Percentiles rank a stretch among this genome's conserved stretches.
phyloP scores from a whole-genome alignment of 2,113 vertebrate species.

The Odocoileus hemionus region DNA sequence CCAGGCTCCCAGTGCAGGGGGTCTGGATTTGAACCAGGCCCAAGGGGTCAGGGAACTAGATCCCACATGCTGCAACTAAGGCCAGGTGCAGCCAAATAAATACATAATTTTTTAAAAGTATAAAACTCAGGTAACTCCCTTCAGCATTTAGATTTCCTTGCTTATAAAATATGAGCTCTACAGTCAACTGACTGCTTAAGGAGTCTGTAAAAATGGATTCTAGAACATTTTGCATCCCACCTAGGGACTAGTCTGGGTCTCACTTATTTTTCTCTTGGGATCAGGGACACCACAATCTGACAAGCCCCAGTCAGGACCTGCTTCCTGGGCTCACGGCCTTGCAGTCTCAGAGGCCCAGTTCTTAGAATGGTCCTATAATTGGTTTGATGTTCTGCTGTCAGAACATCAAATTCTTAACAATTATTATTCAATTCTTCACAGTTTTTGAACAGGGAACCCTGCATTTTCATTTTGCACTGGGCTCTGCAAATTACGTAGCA shows the following conservation, averaged over 20 bases:
- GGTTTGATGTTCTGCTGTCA: not conserved
- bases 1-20: not conserved
- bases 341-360: rapidly evolving
- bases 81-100: not conserved
- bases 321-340: not conserved
- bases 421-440: not conserved
- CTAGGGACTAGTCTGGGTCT: not conserved
- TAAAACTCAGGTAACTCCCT: not conserved
- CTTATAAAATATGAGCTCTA: not conserved
- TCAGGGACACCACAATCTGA: not conserved
- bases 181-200: not conserved
- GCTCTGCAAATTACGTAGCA: not conserved
- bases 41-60: not conserved
- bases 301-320: not conserved
- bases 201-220: not conserved
- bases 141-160: not conserved
- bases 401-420: not conserved
- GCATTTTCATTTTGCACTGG: not conserved
- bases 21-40: not conserved
- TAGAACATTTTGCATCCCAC: not conserved
- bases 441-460: not conserved
- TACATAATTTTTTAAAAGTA: not conserved
- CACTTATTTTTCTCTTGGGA: not conserved
- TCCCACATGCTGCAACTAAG: not conserved
- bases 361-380: not conserved